These are phyloP conservation scores for Lampris megalopsis DNA, from an alignment of 2,113 vertebrate genomes.

Conservation along the genomic window DNA sequence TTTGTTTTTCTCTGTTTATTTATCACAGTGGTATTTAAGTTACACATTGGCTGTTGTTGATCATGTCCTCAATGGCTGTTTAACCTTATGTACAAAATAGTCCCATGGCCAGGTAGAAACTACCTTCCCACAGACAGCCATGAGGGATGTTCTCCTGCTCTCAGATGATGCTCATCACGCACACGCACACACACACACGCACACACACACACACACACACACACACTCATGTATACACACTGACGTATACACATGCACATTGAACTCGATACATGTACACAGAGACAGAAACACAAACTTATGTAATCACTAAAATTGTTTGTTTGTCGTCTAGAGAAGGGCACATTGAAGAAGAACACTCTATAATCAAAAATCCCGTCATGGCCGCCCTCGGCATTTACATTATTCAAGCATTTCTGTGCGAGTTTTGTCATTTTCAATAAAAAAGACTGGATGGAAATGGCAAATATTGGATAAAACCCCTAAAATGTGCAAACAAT, in stretches of 20 bases:
- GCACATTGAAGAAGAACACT: no score
- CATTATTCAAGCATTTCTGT: no score
- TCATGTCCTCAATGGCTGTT: slow-evolving; percentile 4
- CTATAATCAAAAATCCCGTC: no score
- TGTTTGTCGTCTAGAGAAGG: no score
- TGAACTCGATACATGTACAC: background rate
- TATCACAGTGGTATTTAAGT: slow-evolving; percentile 31
- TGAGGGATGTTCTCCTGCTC: background rate
- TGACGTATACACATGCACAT: background rate
- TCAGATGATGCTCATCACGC: background rate
- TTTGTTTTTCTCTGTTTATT: background rate
- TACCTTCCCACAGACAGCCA: slow-evolving; percentile 1
- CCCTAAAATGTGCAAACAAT: no score
- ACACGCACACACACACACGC: background rate
- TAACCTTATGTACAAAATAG: slow-evolving; percentile 5
- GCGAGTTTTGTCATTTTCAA: no score
- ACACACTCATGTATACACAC: background rate
- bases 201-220: background rate
- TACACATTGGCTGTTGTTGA: background rate
- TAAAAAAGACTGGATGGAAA: no score
- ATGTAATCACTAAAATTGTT: no score
- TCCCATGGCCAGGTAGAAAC: slow-evolving; percentile 10
- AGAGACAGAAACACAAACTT: no score
- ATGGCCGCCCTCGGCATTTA: no score
- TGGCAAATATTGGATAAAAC: no score